Evolutionary conservation across 1,140 invertebrate genomes (phyloP).

Genomic region (Proctacanthus coquilletti): DNA sequence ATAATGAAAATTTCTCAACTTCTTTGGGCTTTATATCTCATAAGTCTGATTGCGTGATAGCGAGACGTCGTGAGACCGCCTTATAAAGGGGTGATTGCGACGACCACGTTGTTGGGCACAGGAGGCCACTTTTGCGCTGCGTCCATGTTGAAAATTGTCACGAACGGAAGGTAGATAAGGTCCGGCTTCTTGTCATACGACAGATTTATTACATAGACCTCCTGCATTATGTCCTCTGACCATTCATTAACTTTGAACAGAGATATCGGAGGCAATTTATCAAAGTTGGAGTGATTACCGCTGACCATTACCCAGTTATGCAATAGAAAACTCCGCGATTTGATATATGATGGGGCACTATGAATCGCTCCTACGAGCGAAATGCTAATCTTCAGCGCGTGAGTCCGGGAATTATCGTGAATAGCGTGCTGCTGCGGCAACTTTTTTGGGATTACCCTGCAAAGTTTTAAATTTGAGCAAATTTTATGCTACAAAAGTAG

Average conservation of each 20-base stretch:
- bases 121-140: background rate
- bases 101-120: background rate
- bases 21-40: background rate
- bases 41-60: background rate
- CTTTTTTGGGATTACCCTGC: too few relatives aligned
- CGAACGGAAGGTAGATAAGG: constrained; percentile 1
- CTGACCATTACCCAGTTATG: background rate
- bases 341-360: background rate
- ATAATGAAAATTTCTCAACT: constrained; percentile 1
- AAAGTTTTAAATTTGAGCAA: too few relatives aligned
- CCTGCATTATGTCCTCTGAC: background rate
- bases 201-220: background rate
- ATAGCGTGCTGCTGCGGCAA: too few relatives aligned
- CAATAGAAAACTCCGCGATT: background rate
- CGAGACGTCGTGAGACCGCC: background rate
- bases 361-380: too few relatives aligned
- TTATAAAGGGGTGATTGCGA: background rate
- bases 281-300: constrained; percentile 1
- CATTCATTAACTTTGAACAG: background rate
- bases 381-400: too few relatives aligned
- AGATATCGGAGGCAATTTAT: constrained; percentile 1
- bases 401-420: too few relatives aligned
- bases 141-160: constrained; percentile 1
- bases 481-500: too few relatives aligned
- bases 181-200: background rate